Evolutionary conservation across 2,113 vertebrate species (phyloP), one percentile per base, ranked within the genome.

Genomic region (Tretioscincus oriximinensis): DNA sequence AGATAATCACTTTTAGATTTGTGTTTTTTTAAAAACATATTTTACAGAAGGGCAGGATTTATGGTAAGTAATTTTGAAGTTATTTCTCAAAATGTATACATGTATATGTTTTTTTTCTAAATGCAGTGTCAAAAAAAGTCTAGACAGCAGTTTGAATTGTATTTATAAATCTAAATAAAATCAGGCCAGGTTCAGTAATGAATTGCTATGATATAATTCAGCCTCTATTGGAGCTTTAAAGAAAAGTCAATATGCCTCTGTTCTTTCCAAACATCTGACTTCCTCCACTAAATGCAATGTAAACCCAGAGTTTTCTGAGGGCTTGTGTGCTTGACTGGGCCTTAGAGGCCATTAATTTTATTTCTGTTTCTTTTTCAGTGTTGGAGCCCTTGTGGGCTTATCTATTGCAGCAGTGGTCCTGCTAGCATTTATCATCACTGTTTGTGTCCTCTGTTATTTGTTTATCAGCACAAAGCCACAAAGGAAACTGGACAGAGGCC

Each of bases 361-460:
- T 77, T 89, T n/a, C 82, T 90, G 89, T 85, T 81, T 94, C 86
- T 92, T 91, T 84, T 64, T 22, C 88, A 98, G 98, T 60, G 88
- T 99, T 2, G 97, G 97, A 18, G 97, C 97, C 6, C 96, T 98
- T 1, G 92, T 98, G 76, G 98, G 97, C 86, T 94, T 99, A 80
- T 98, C 97, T 2, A 93, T 97, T 78, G 98, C 98, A 35, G 97
- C 97, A 0, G 95, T 97, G 51, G 96, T 99, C 71, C 96, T 99
- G 41, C 95, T 98, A 85, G 96, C 97, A 80, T 98, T 99, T 88
- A 89, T 98, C 78, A 93, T 99, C 91, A 98, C 97, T 0, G 96
- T 96, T 7, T 99, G 96, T 88, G 97, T 97, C 82, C 97, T 99
- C 73, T 98, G 98, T 88, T 98, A 97, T 82, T 95, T 99, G 91